A percentile compares a stretch with the other conserved stretches of the same genome.
These are phyloP conservation scores for Phortica variegata DNA, from an alignment of 1,140 invertebrate species.

Conservation along the genomic window DNA sequence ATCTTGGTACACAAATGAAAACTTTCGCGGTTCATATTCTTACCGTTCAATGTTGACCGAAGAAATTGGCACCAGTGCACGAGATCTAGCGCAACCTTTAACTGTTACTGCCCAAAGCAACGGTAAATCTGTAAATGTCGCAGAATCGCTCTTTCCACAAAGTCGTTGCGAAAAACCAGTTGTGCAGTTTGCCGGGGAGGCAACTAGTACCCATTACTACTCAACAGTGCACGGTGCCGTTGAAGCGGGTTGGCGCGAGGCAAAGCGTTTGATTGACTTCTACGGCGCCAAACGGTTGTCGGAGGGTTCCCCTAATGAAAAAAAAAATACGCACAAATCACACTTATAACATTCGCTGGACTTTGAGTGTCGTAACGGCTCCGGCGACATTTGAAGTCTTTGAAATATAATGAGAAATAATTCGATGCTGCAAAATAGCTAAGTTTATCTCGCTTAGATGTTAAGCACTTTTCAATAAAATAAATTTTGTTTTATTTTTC, in stretches of 20 bases:
- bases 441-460: no score
- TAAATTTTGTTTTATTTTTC: no score
- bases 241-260: constrained; percentile 76
- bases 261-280: constrained; percentile 59
- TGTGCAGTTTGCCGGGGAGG: constrained; percentile 74
- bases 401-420: no score
- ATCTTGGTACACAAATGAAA: constrained; percentile 67
- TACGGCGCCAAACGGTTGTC: constrained; percentile 26
- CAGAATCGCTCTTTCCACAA: constrained; percentile 20
- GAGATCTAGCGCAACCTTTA: constrained; percentile 58
- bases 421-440: no score
- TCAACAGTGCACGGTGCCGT: constrained; percentile 82
- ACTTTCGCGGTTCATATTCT: constrained; percentile 71
- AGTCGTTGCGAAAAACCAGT: constrained; percentile 60
- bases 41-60: constrained; percentile 67
- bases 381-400: not conserved
- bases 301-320: not conserved
- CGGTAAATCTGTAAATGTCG: constrained; percentile 5
- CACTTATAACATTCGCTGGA: constrained; percentile 37
- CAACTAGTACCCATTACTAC: constrained; percentile 68
- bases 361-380: constrained; percentile 21
- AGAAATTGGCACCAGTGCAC: constrained; percentile 58
- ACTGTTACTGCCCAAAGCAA: constrained; percentile 28
- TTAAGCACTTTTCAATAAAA: no score
- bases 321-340: constrained; percentile 25